Evolutionary conservation across 1,140 invertebrate species (phyloP).

Genomic region (Ostrea edulis): DNA sequence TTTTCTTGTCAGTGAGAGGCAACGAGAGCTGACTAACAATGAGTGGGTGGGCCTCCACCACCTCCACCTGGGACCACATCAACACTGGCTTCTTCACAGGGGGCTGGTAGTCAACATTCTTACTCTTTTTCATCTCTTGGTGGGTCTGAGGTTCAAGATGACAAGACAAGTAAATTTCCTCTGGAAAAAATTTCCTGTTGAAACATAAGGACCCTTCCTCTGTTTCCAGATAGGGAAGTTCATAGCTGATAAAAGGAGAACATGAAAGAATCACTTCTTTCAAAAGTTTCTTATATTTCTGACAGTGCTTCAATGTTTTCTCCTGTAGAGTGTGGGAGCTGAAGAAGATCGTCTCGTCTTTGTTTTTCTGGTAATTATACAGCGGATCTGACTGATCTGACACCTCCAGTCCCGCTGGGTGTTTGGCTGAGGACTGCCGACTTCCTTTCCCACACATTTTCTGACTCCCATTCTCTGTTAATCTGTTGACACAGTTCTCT

Average conservation of each 20-base stretch:
- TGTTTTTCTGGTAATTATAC: conserved; percentile 74
- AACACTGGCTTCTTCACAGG: conserved; percentile 46
- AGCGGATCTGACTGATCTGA: conserved; percentile 79
- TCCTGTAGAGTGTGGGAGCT: conserved; percentile 63
- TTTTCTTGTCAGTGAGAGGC: conserved; percentile 78
- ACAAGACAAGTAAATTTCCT: conserved; percentile 89
- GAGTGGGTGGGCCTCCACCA: conserved; percentile 85
- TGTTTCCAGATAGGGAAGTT: conserved; percentile 93
- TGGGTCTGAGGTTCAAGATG: conserved; percentile 72
- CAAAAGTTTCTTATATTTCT: conserved; percentile 87
- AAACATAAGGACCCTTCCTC: conserved; percentile 88
- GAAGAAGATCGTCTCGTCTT: conserved; percentile 78
- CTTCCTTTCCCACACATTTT: neutral
- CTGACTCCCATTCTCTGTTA: neutral
- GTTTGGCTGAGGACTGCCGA: neutral
- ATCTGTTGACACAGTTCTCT: neutral
- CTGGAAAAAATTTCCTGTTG: conserved; percentile 88
- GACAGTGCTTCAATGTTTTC: conserved; percentile 69
- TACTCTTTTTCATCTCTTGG: conserved; percentile 61
- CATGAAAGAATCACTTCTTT: conserved; percentile 89
- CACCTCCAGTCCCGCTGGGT: conserved; percentile 52
- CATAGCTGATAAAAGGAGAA: conserved; percentile 92
- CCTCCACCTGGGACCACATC: conserved; percentile 63
- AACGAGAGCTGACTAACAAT: conserved; percentile 85
- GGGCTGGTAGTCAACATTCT: conserved; percentile 58